A percentile compares a stretch with the other conserved stretches of the same genome.
phyloP scores from a whole-genome alignment of 2,888 invertebrate genomes.

The Rotaria magnacalcarata region DNA sequence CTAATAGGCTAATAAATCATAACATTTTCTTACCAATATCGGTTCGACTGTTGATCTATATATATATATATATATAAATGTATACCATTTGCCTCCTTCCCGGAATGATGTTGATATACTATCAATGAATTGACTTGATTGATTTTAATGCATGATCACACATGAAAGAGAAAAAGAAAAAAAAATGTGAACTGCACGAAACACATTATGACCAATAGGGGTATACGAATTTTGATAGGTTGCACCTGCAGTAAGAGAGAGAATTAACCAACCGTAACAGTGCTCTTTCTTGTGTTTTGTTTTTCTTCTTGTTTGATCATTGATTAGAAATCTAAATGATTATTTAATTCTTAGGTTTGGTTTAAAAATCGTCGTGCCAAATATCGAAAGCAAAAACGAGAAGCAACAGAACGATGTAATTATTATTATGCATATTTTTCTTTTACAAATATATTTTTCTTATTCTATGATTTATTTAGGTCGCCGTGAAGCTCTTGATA shows the following conservation, averaged over 20 bases:
- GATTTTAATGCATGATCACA: slow-evolving; percentile 16
- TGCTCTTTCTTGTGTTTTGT: not conserved
- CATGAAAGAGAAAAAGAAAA: not conserved
- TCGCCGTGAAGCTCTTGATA: slow-evolving; percentile 23
- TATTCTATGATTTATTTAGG: not conserved
- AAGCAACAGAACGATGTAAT: slow-evolving; percentile 12
- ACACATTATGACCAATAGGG: not conserved
- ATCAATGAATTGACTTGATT: not conserved
- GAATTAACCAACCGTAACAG: not conserved
- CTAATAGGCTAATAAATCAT: slow-evolving; percentile 1
- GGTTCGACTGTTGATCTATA: not conserved
- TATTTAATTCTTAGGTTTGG: slow-evolving; percentile 72
- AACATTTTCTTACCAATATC: not conserved
- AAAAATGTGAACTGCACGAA: not conserved
- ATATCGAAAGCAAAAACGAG: slow-evolving; percentile 67
- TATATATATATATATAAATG: no score
- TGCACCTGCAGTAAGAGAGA: not conserved
- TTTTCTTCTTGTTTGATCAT: not conserved
- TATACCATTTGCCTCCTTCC: not conserved
- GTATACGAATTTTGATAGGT: not conserved
- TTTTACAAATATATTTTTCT: no score
- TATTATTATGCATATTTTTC: not conserved
- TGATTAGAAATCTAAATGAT: not conserved
- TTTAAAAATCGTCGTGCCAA: slow-evolving; percentile 91
- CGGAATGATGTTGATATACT: slow-evolving; percentile 13